Evolutionary conservation across 1,140 invertebrate genomes (phyloP).

Genomic region (Spodoptera frugiperda): DNA sequence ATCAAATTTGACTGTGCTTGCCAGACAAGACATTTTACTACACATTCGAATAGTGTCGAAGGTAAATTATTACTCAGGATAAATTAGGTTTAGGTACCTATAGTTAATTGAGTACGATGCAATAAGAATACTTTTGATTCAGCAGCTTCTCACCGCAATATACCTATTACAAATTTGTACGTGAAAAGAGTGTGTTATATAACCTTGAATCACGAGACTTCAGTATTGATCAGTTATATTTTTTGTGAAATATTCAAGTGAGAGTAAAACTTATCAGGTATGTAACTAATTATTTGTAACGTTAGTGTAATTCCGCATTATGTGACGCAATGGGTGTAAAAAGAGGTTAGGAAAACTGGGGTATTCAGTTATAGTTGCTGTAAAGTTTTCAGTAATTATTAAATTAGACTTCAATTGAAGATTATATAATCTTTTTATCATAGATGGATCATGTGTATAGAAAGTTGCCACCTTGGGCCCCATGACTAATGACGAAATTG

Average conservation of each 20-base stretch:
- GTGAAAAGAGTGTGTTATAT: constrained; percentile 80
- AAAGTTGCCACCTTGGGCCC: too few species aligned
- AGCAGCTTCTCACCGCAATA: constrained; percentile 23
- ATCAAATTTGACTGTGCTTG: constrained; percentile 76
- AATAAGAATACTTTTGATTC: constrained; percentile 59
- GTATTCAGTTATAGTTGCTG: neutral
- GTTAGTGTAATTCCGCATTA: constrained; percentile 6
- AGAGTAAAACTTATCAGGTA: constrained; percentile 51
- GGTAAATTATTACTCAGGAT: constrained; percentile 68
- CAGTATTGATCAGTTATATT: constrained; percentile 73
- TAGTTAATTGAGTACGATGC: constrained; percentile 45
- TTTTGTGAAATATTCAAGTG: constrained; percentile 52
- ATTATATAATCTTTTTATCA: neutral
- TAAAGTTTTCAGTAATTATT: constrained; percentile 1
- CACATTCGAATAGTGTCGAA: constrained; percentile 70
- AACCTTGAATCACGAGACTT: constrained; percentile 84
- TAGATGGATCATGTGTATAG: neutral
- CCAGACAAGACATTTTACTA: constrained; percentile 55
- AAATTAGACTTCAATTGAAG: neutral
- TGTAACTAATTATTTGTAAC: constrained; percentile 47
- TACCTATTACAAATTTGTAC: constrained; percentile 40
- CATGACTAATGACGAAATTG: too few species aligned
- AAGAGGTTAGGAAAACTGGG: constrained; percentile 36
- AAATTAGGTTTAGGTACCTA: constrained; percentile 51
- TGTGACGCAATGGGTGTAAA: constrained; percentile 35